Conservation (phyloP, 2,113 vertebrate species). For the Heterocephalus glaber region DNA sequence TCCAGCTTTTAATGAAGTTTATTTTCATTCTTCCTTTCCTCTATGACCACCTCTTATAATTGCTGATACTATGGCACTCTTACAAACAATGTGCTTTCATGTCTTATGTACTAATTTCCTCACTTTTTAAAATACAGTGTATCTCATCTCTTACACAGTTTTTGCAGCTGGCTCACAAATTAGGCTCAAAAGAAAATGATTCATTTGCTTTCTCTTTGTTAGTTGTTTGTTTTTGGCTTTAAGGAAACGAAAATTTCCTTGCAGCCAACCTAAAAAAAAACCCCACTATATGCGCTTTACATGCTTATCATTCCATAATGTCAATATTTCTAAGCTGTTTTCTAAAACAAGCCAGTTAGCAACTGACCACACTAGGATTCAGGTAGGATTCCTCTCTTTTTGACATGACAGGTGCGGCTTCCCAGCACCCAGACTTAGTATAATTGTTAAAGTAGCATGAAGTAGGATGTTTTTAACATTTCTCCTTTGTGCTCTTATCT, state of each 20-base stretch:
- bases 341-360: background rate
- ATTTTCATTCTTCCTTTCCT: conserved; percentile 13
- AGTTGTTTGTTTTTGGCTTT: background rate
- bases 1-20: background rate
- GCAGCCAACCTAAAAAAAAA: background rate
- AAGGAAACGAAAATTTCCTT: background rate
- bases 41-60: background rate
- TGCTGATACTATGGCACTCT: background rate
- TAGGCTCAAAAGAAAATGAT: conserved; percentile 18
- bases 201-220: conserved; percentile 16
- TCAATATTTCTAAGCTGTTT: background rate
- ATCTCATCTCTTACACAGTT: background rate
- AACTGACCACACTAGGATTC: background rate
- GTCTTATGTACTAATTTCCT: background rate
- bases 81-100: background rate
- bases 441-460: background rate
- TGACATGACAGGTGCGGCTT: background rate
- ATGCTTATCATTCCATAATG: background rate
- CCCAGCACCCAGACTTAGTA: background rate
- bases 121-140: background rate
- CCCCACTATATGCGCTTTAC: background rate
- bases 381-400: background rate
- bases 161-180: conserved; percentile 14
- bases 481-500: background rate
- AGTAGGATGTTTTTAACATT: background rate